Percentiles rank a stretch among this genome's conserved stretches.
These are phyloP conservation scores for Sminthopsis crassicaudata DNA, from an alignment of 2,113 vertebrate species.

Conservation along the genomic window DNA sequence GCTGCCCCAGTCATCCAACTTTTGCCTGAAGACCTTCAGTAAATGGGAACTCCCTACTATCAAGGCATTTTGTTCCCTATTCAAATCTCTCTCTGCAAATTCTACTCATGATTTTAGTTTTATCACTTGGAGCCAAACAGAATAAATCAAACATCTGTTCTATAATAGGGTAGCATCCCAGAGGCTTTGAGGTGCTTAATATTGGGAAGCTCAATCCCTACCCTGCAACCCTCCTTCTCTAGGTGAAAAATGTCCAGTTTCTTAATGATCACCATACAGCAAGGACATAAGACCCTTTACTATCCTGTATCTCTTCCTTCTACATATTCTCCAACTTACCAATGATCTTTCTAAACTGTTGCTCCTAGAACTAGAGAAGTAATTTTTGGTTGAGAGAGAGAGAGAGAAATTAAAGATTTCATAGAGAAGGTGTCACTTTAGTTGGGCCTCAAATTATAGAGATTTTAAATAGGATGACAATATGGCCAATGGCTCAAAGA, in stretches of 20 bases:
- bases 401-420: background rate
- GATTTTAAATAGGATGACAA: background rate
- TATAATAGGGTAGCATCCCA: background rate
- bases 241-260: background rate
- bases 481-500: background rate
- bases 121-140: background rate
- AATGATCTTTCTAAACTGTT: background rate
- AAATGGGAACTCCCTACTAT: background rate
- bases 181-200: background rate
- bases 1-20: background rate
- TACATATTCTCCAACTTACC: background rate
- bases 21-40: background rate
- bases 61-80: background rate
- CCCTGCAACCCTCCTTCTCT: background rate
- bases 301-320: background rate
- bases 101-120: background rate
- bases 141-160: background rate
- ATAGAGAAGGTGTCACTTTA: background rate
- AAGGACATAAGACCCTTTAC: background rate
- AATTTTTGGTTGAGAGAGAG: background rate
- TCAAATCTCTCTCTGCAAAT: background rate
- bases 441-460: background rate
- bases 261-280: background rate
- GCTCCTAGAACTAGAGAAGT: background rate
- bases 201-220: background rate